phyloP scores from a whole-genome alignment of 2,888 invertebrate species.

The Noctua fimbriata region DNA sequence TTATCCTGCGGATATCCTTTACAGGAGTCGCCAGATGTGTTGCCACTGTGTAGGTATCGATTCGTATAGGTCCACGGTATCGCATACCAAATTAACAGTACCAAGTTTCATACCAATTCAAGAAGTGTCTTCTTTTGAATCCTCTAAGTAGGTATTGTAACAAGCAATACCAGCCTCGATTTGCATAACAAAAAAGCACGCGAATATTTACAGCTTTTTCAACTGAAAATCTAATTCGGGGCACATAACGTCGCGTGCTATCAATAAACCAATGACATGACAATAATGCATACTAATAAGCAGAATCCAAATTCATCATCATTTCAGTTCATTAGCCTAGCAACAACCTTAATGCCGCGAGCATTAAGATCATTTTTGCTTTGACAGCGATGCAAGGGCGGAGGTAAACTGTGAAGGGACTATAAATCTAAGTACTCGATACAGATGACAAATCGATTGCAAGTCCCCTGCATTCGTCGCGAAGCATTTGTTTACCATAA shows the following conservation, averaged over 20 bases:
- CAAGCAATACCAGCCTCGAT: neutral
- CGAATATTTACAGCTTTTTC: neutral
- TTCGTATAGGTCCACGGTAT: neutral
- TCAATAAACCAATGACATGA: neutral
- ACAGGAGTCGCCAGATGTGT: neutral
- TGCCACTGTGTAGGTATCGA: neutral
- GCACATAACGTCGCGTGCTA: constrained; percentile 27
- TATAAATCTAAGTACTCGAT: constrained; percentile 16
- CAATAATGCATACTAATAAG: constrained; percentile 11
- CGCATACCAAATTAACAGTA: neutral
- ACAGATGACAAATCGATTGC: constrained; percentile 57
- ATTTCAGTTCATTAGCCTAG: neutral
- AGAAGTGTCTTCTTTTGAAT: neutral
- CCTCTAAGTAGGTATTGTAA: neutral
- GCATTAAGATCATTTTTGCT: neutral
- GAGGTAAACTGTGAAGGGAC: neutral
- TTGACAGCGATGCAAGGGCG: neutral
- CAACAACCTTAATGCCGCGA: neutral
- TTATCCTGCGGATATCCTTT: neutral
- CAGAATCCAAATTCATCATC: constrained; percentile 5
- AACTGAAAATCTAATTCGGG: constrained; percentile 5
- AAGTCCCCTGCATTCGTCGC: constrained; percentile 55
- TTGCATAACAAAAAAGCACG: neutral
- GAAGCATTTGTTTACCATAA: constrained; percentile 77
- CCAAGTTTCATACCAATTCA: neutral